phyloP scores from a whole-genome alignment of 2,113 vertebrate genomes.

The Gasterosteus aculeatus region DNA sequence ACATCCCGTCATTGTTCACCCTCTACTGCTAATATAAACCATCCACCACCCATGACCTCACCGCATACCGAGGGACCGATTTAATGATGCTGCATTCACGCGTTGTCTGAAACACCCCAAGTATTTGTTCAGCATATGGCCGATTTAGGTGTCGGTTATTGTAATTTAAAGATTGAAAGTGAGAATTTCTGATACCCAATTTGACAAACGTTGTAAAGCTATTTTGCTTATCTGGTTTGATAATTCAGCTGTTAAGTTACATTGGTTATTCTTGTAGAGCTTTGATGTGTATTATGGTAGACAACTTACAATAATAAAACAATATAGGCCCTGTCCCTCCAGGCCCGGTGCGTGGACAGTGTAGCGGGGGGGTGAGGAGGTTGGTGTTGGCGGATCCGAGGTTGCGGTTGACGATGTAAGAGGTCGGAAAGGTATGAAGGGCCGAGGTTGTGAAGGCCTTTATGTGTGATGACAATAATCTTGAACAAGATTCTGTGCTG shows the following conservation, averaged over 20 bases:
- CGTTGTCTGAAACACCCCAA: constrained; percentile 51
- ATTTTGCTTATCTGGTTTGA: constrained; percentile 13
- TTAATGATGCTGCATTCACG: neutral
- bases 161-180: constrained; percentile 29
- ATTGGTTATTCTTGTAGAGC: neutral
- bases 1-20: constrained; percentile 26
- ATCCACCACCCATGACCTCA: constrained; percentile 51
- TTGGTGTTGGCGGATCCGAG: no score
- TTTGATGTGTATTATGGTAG: constrained; percentile 1
- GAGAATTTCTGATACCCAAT: constrained; percentile 20
- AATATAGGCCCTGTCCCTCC: no score
- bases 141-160: constrained; percentile 15
- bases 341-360: no score
- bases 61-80: constrained; percentile 39
- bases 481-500: no score
- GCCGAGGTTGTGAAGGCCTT: no score
- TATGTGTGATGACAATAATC: no score
- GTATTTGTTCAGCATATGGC: constrained; percentile 39
- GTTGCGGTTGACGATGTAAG: no score
- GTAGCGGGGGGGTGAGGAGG: no score
- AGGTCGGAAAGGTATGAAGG: no score
- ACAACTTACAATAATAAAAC: no score
- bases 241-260: neutral
- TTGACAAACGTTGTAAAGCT: neutral
- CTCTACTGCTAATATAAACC: constrained; percentile 41